Conservation (phyloP, 2,888 invertebrate genomes). For the Hetaerina titia region DNA sequence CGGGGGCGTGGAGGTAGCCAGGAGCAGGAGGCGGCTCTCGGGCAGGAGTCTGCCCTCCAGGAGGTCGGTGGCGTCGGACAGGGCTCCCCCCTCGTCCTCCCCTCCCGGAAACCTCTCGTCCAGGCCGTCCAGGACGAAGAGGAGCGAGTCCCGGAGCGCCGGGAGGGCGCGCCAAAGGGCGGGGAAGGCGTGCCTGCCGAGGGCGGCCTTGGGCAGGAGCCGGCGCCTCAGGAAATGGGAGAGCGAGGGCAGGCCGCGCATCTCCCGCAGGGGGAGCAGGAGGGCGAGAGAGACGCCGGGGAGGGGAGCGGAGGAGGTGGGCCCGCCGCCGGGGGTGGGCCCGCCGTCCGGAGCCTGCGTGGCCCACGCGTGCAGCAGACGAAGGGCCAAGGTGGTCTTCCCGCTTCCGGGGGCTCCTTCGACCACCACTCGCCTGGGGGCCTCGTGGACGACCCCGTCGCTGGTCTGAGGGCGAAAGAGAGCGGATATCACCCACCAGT, state of each 20-base stretch:
- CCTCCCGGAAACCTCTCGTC: slow-evolving; percentile 76
- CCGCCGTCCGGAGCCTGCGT: slow-evolving; percentile 74
- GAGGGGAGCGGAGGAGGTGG: slow-evolving; percentile 75
- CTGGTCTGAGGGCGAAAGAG: slow-evolving; percentile 75
- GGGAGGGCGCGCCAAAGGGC: slow-evolving; percentile 78
- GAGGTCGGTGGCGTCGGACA: slow-evolving; percentile 78
- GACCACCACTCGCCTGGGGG: slow-evolving; percentile 79
- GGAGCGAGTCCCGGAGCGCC: slow-evolving; percentile 77
- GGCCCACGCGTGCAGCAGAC: slow-evolving; percentile 80
- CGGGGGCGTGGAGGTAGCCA: slow-evolving; percentile 77
- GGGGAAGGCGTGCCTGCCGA: slow-evolving; percentile 74
- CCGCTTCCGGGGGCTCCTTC: slow-evolving; percentile 80
- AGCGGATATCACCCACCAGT: no score
- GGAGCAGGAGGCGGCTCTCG: slow-evolving; percentile 79
- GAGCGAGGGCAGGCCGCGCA: slow-evolving; percentile 76
- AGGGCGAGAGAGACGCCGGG: slow-evolving; percentile 78
- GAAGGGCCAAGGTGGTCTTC: slow-evolving; percentile 78
- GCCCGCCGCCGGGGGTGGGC: slow-evolving; percentile 69
- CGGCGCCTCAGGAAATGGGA: slow-evolving; percentile 75
- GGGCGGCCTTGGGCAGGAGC: slow-evolving; percentile 77
- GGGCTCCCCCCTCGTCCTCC: slow-evolving; percentile 75
- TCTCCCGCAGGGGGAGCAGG: slow-evolving; percentile 79
- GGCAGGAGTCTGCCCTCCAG: slow-evolving; percentile 80
- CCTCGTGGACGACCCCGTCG: slow-evolving; percentile 78
- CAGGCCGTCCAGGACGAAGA: slow-evolving; percentile 80